Evolutionary conservation across 2,888 invertebrate species (phyloP).

Genomic region (Halocaridina rubra): DNA sequence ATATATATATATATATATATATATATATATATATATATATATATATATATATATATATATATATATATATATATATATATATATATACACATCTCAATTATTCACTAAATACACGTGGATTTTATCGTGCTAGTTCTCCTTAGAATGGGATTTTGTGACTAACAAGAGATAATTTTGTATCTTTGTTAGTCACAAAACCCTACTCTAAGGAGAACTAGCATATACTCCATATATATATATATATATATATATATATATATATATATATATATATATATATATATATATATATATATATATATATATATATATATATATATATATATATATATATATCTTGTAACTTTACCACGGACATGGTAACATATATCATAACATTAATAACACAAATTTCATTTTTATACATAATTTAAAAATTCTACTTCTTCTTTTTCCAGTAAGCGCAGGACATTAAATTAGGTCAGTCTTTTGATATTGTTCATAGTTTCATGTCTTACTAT

Average conservation of each 20-base stretch:
- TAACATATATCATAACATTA: background rate
- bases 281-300: constrained; percentile 11
- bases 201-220: too few species aligned
- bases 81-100: background rate
- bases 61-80: background rate
- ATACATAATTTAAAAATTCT: too few species aligned
- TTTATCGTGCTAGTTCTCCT: background rate
- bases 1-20: too few species aligned
- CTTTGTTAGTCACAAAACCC: too few species aligned
- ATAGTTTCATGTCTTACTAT: too few species aligned
- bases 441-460: too few species aligned
- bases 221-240: background rate
- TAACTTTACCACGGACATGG: background rate
- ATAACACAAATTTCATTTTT: too few species aligned
- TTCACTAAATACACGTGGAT: background rate
- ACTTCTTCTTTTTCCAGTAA: too few species aligned
- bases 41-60: background rate
- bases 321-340: background rate
- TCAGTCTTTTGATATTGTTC: too few species aligned
- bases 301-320: constrained; percentile 18
- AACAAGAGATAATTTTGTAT: too few species aligned
- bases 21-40: too few species aligned
- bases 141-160: too few species aligned
- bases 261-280: constrained; percentile 23
- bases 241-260: constrained; percentile 23